A percentile compares a stretch with the other conserved stretches of the same genome.
These are phyloP conservation scores for Fulica atra DNA, from an alignment of 2,113 vertebrate genomes.

Conservation along the genomic window DNA sequence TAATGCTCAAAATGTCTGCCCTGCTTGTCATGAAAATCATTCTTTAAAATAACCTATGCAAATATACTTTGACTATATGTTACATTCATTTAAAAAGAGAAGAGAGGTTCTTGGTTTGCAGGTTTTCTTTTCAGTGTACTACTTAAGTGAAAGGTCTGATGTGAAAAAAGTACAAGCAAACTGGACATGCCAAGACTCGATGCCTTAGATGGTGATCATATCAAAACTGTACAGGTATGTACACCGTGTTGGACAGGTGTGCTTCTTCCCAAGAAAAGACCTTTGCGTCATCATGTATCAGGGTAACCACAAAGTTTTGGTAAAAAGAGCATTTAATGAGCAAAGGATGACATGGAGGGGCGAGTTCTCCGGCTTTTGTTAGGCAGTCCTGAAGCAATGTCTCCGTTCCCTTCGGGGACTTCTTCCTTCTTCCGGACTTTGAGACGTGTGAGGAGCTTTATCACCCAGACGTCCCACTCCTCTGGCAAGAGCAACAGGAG, in stretches of 20 bases:
- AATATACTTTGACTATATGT: conserved; percentile 61
- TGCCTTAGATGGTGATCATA: conserved; percentile 71
- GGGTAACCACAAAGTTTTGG: conserved; percentile 42
- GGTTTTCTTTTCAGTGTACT: conserved; percentile 39
- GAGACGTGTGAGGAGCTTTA: conserved; percentile 87
- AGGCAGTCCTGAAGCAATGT: conserved; percentile 78
- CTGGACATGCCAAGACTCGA: conserved; percentile 78
- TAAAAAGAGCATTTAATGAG: conserved; percentile 80
- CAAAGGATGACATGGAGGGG: conserved; percentile 88
- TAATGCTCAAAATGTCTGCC: conserved; percentile 64
- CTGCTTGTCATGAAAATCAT: conserved; percentile 61
- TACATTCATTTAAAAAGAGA: conserved; percentile 76
- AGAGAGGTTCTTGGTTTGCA: conserved; percentile 65
- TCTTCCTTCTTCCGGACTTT: conserved; percentile 89
- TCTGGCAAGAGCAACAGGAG: conserved; percentile 93
- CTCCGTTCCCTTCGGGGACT: conserved; percentile 76
- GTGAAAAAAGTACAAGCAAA: conserved; percentile 79
- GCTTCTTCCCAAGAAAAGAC: conserved; percentile 64
- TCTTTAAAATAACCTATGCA: conserved; percentile 54
- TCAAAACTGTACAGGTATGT: conserved; percentile 82
- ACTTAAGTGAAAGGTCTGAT: conserved; percentile 76
- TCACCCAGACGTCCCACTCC: conserved; percentile 93
- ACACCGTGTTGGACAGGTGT: conserved; percentile 67
- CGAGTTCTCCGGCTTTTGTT: conserved; percentile 84
- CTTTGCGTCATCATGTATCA: conserved; percentile 40